phyloP scores from a whole-genome alignment of 1,140 invertebrate species.

The Doryteuthis pealeii region DNA sequence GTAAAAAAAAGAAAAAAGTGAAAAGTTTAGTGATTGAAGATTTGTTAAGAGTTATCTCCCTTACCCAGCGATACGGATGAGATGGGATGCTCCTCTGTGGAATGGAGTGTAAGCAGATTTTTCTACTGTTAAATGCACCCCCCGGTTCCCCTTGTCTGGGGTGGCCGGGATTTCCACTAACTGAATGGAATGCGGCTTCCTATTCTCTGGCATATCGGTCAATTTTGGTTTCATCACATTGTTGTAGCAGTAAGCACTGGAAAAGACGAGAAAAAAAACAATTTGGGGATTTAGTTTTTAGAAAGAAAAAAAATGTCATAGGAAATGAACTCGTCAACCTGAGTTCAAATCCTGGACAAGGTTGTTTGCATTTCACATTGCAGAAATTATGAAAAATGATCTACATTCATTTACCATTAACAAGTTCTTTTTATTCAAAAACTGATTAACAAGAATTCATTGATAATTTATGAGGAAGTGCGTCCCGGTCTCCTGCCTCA shows the following conservation, averaged over 20 bases:
- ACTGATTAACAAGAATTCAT: no score
- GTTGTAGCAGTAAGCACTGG: constrained; percentile 69
- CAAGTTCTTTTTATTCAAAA: no score
- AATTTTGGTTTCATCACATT: constrained; percentile 68
- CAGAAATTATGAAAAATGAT: no score
- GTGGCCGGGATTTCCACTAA: constrained; percentile 73
- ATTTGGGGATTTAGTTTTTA: background rate
- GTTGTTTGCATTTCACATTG: no score
- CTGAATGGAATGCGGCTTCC: constrained; percentile 74
- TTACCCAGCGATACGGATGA: constrained; percentile 6
- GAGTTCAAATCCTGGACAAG: no score
- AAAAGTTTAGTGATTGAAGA: background rate
- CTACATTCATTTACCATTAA: no score
- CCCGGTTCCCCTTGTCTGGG: constrained; percentile 59
- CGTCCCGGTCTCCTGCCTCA: no score
- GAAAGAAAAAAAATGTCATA: background rate
- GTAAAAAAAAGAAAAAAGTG: background rate
- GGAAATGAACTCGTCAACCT: no score
- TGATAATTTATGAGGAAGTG: no score
- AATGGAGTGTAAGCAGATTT: constrained; percentile 14
- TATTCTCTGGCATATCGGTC: constrained; percentile 57
- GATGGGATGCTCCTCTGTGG: constrained; percentile 3
- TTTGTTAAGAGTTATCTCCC: background rate
- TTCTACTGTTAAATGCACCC: constrained; percentile 29
- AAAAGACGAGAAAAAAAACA: constrained; percentile 21